Conservation (phyloP, 2,113 vertebrate genomes). For the Cariama cristata region DNA sequence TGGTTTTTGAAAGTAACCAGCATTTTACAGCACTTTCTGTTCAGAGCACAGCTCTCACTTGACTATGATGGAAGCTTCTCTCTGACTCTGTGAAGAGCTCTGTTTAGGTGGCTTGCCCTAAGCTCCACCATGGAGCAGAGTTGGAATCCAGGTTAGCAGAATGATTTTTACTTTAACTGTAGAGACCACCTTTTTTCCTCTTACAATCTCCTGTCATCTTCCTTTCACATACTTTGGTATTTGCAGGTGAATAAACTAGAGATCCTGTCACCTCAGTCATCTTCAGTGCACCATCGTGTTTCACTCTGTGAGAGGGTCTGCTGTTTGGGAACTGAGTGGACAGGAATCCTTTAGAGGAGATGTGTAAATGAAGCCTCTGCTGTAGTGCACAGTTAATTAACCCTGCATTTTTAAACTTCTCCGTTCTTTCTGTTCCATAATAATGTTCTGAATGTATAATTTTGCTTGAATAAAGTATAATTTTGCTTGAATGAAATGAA, state of each 20-base stretch:
- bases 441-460: not conserved
- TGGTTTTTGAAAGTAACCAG: not conserved
- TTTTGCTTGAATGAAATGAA: not conserved
- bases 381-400: not conserved
- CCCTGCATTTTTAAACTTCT: not conserved
- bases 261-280: not conserved
- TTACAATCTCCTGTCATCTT: accelerated
- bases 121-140: not conserved
- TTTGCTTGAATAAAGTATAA: not conserved
- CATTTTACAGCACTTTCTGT: not conserved
- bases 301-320: not conserved
- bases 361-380: not conserved
- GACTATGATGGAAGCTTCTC: not conserved
- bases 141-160: not conserved
- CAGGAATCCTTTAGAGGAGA: not conserved
- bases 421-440: not conserved
- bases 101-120: not conserved
- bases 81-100: not conserved
- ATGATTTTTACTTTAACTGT: not conserved
- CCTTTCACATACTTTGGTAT: not conserved
- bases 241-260: not conserved
- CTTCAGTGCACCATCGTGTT: not conserved
- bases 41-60: not conserved
- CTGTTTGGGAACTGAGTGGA: not conserved
- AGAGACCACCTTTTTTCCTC: not conserved